Evolutionary conservation across 2,113 vertebrate genomes (phyloP), one percentile per base, ranked within the genome.

Genomic region (Tor tambroides): DNA sequence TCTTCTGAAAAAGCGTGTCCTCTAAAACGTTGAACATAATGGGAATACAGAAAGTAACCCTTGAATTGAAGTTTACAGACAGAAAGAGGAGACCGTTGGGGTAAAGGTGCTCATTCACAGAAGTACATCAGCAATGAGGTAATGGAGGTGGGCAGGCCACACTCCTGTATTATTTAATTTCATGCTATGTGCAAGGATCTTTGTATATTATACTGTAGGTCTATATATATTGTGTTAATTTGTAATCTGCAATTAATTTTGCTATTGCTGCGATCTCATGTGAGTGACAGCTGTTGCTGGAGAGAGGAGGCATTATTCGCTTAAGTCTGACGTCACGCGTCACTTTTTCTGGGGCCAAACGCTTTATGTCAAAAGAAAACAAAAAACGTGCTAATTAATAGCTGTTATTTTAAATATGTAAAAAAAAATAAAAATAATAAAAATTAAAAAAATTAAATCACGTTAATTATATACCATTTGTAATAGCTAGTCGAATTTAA

Each of bases 21-120:
- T 87, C 85, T 87, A 87, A 92, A 90, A 86, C n/a, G 72, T 72
- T 72, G 54, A 87, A 81, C 72, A 88, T 89, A 88, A 89, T 89
- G 80, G 74, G 54, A 88, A 86, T 67, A 67, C 38, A 84, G 65
- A 88, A 77, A 74, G 87, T 38, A 78, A 61, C 78, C 71, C 78
- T 86, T 87, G 80, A 89, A 89, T 83, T 86, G 71, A 26, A 65
- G 87, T 61, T 90, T 56, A 61, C 84, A 76, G 38, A 89, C 32
- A 56, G 38, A 35, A 23, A 56, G 49, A 59, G 56, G 35, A 35
- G 83, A 49, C 41, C 4, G 35, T 28, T n/a, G 35, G 78, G 23
- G 76, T 26, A 69, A 41, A 80, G 32, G 38, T 78, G 23, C 35
- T 61, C 83, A 54, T 69, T 74, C 75, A 77, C 67, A 87, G 26